These are phyloP conservation scores for Aldabrachelys gigantea DNA, from an alignment of 2,113 vertebrate species.

Conservation along the genomic window DNA sequence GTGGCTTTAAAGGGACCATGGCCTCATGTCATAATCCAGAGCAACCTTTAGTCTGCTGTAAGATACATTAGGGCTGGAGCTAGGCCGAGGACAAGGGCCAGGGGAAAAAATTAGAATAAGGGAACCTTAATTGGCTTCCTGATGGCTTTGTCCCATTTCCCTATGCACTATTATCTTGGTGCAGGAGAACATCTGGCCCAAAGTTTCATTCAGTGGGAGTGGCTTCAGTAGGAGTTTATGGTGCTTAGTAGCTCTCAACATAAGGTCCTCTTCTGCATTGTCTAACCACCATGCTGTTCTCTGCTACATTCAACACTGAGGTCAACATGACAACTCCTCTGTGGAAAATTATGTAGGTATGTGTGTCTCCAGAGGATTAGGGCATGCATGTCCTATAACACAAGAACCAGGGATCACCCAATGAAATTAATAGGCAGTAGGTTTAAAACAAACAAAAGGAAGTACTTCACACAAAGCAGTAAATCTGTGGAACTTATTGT, in stretches of 20 bases:
- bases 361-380: accelerated
- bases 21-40: background rate
- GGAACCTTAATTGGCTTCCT: background rate
- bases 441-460: too few relatives aligned
- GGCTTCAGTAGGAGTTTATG: background rate
- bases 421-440: background rate
- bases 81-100: background rate
- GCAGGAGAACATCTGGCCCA: background rate
- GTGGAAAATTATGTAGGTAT: accelerated
- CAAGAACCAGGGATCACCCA: background rate
- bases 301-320: background rate
- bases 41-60: background rate
- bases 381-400: background rate
- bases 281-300: background rate
- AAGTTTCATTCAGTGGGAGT: background rate
- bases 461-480: too few relatives aligned
- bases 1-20: background rate
- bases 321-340: background rate
- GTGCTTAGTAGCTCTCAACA: background rate
- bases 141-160: background rate
- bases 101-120: background rate
- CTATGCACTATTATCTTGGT: background rate
- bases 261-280: background rate
- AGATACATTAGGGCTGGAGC: background rate
- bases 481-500: too few relatives aligned